These are phyloP conservation scores for Magallana angulata DNA, from an alignment of 1,140 invertebrate genomes.

Conservation along the genomic window DNA sequence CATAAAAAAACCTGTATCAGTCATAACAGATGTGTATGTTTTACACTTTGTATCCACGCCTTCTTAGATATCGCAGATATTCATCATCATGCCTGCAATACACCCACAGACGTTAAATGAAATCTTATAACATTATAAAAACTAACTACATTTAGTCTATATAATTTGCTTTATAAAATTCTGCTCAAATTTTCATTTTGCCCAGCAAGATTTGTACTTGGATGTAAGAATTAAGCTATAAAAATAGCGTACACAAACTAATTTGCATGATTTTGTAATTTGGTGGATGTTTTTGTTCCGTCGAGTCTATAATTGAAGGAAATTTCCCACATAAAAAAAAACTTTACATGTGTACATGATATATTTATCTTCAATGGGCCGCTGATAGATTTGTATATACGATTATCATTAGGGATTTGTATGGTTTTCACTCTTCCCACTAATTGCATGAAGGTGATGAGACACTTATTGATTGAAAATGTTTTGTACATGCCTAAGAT, in stretches of 20 bases:
- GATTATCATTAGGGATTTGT: not conserved
- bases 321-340: not conserved
- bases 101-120: not conserved
- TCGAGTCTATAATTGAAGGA: not conserved
- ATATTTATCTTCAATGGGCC: no score
- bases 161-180: not conserved
- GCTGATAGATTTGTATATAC: not conserved
- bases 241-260: not conserved
- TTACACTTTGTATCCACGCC: not conserved
- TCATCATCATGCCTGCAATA: not conserved
- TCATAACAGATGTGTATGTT: not conserved
- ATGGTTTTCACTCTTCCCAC: not conserved
- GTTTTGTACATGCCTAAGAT: not conserved
- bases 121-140: not conserved
- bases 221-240: not conserved
- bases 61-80: not conserved
- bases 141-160: not conserved
- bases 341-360: not conserved
- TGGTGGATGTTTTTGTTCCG: not conserved
- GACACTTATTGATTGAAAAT: not conserved
- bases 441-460: conserved; percentile 29
- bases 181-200: not conserved
- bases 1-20: not conserved
- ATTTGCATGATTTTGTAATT: not conserved
- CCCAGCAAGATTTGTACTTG: conserved; percentile 20